Evolutionary conservation across 2,113 vertebrate genomes (phyloP).

Genomic region (Bettongia penicillata): DNA sequence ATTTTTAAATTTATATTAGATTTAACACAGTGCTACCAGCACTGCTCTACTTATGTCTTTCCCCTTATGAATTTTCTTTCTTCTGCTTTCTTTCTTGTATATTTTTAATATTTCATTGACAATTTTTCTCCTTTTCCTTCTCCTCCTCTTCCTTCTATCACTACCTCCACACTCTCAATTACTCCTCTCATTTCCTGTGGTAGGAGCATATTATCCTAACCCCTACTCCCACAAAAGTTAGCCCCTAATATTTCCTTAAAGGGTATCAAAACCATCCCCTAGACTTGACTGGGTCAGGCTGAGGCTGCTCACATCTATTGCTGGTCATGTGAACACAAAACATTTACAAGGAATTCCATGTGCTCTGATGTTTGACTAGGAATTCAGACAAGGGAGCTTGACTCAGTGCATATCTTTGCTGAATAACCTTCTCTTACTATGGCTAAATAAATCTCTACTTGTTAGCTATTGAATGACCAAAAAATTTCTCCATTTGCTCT

Average conservation of each 20-base stretch:
- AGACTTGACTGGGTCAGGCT: not conserved
- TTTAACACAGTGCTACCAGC: not conserved
- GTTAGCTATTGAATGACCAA: not conserved
- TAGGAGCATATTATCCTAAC: not conserved
- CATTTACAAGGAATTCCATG: not conserved
- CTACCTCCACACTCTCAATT: not conserved
- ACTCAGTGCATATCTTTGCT: not conserved
- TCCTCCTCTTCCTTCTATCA: not conserved
- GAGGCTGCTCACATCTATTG: not conserved
- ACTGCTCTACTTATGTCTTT: not conserved
- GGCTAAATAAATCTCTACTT: not conserved
- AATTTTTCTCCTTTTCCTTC: not conserved
- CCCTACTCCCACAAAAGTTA: not conserved
- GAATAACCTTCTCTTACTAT: not conserved
- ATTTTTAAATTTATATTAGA: not conserved
- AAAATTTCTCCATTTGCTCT: not conserved
- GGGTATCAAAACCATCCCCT: not conserved
- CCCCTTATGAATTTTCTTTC: not conserved
- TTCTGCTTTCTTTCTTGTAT: not conserved
- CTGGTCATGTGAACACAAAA: not conserved
- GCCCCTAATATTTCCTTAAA: not conserved
- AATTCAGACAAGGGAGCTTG: not conserved
- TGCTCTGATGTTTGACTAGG: not conserved
- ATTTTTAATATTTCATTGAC: not conserved
- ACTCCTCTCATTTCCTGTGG: not conserved